Evolutionary conservation across 2,113 vertebrate species (phyloP).

Genomic region (Taxidea taxus): DNA sequence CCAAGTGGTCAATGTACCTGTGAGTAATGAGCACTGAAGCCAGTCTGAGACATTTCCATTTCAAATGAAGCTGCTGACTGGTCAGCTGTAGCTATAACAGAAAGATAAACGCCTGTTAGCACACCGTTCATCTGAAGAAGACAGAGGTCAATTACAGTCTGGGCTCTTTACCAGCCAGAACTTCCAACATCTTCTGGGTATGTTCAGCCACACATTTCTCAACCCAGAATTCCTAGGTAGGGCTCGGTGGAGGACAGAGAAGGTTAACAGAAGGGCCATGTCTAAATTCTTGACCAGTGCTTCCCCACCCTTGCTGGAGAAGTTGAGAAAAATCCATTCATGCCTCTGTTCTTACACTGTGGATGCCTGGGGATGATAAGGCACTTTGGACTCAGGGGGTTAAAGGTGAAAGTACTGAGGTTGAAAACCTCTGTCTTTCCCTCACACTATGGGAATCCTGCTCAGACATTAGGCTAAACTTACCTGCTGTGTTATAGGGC

Average conservation of each 20-base stretch:
- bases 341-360: accelerated
- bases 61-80: slow-evolving; percentile 92
- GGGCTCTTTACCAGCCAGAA: neutral
- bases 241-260: neutral
- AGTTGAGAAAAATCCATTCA: neutral
- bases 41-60: slow-evolving; percentile 99
- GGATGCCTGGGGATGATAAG: accelerated
- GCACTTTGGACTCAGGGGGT: neutral
- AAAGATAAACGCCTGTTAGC: neutral
- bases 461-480: neutral
- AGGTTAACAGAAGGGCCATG: neutral
- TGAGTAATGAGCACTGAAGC: slow-evolving; percentile 94
- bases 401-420: neutral
- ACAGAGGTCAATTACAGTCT: too few relatives aligned
- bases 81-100: slow-evolving; percentile 89
- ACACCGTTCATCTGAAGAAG: too few relatives aligned
- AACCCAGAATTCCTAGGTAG: neutral
- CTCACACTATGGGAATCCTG: neutral
- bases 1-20: slow-evolving; percentile 82
- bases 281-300: neutral
- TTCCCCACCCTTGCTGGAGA: neutral
- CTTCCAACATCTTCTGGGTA: neutral
- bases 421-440: neutral
- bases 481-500: neutral
- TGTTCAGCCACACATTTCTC: neutral